A percentile compares a stretch with the other conserved stretches of the same genome.
Evolutionary conservation across 2,113 vertebrate genomes (phyloP).

Genomic region (Actenoides hombroni): DNA sequence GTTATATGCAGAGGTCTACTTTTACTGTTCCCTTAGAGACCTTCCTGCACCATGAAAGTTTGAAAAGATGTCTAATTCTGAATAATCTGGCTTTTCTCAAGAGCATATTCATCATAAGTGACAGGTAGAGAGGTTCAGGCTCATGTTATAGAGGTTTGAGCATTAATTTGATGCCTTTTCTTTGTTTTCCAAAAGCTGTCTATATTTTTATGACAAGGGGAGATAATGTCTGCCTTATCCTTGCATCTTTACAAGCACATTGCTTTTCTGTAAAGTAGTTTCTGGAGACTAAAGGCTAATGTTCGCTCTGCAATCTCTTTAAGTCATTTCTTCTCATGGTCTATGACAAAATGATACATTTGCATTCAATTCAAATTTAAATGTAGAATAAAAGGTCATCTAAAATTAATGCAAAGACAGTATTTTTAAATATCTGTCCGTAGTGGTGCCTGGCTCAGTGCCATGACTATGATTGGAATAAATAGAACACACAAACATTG

Average conservation of each 20-base stretch:
- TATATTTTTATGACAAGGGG: slow-evolving; percentile 58
- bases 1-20: slow-evolving; percentile 54
- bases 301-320: background rate
- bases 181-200: slow-evolving; percentile 59
- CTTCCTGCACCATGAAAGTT: slow-evolving; percentile 45
- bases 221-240: slow-evolving; percentile 40
- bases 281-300: slow-evolving; percentile 37
- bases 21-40: slow-evolving; percentile 44
- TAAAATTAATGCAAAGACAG: slow-evolving; percentile 73
- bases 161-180: slow-evolving; percentile 51
- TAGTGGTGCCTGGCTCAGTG: slow-evolving; percentile 44
- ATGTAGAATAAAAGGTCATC: slow-evolving; percentile 74
- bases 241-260: slow-evolving; percentile 18
- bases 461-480: slow-evolving; percentile 52
- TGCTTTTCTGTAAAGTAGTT: background rate
- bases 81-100: slow-evolving; percentile 59
- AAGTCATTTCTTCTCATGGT: background rate
- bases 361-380: slow-evolving; percentile 68
- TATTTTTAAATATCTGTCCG: slow-evolving; percentile 73
- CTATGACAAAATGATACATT: slow-evolving; percentile 64
- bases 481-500: slow-evolving; percentile 65
- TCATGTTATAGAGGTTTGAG: slow-evolving; percentile 26
- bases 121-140: slow-evolving; percentile 38
- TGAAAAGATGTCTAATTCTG: slow-evolving; percentile 58
- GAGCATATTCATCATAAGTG: slow-evolving; percentile 58